Evolutionary conservation across 2,797 vertebrate genomes (phyloP).

Genomic region (Tangara arthus): DNA sequence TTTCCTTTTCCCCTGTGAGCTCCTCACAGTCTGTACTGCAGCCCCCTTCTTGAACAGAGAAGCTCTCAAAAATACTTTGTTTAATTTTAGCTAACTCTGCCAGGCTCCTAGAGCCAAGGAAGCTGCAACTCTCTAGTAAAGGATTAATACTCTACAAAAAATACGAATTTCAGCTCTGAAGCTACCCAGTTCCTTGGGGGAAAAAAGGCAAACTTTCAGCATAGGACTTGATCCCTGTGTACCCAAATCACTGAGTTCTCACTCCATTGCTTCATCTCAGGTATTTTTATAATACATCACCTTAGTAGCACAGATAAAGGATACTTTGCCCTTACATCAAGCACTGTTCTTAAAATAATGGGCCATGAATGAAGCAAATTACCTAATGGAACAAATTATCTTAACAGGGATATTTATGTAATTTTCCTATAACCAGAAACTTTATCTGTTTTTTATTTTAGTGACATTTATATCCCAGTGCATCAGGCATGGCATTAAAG

Average conservation of each 20-base stretch:
- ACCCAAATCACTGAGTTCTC: neutral
- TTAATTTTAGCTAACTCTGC: neutral
- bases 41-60: rapidly evolving
- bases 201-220: neutral
- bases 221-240: neutral
- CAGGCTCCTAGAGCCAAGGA: neutral
- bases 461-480: neutral
- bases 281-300: neutral
- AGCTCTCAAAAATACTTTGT: neutral
- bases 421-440: neutral
- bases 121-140: neutral
- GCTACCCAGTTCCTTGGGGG: neutral
- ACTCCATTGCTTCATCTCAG: neutral
- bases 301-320: neutral
- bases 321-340: neutral
- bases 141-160: neutral
- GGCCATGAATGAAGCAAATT: neutral
- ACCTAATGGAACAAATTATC: neutral
- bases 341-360: neutral
- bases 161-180: neutral
- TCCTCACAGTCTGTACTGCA: neutral
- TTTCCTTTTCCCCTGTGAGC: rapidly evolving
- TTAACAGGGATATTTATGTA: neutral
- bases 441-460: neutral
- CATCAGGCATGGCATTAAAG: neutral